Evolutionary conservation across 2,113 vertebrate genomes (phyloP).

Genomic region (Pedetes capensis): DNA sequence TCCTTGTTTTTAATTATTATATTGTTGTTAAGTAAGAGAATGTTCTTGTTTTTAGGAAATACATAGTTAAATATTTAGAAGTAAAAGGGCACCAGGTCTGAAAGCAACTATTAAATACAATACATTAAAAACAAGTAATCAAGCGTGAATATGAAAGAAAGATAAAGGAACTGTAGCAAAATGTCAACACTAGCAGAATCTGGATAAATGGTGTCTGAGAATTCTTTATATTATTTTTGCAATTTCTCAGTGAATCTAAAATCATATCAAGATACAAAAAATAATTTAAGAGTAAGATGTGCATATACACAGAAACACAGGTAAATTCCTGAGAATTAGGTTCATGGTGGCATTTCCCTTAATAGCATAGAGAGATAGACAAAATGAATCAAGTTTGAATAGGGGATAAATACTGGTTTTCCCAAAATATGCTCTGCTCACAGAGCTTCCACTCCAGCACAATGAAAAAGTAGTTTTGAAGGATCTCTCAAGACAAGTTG

Average conservation of each 20-base stretch:
- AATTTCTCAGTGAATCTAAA: neutral
- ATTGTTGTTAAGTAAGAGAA: neutral
- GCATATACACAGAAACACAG: neutral
- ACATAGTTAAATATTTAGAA: neutral
- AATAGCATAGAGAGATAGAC: neutral
- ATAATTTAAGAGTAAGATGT: neutral
- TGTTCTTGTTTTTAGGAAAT: neutral
- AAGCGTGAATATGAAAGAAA: neutral
- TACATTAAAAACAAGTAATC: neutral
- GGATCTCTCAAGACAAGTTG: conserved; percentile 7
- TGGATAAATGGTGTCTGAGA: neutral
- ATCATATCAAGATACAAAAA: neutral
- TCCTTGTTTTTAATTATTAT: neutral
- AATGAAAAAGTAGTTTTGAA: neutral
- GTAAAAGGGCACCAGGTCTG: neutral
- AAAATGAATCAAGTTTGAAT: neutral
- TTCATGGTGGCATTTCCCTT: neutral
- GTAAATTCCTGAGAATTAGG: neutral
- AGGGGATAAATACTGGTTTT: neutral
- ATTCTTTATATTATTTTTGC: neutral
- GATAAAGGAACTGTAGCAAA: neutral
- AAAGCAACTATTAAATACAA: neutral
- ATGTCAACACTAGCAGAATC: neutral
- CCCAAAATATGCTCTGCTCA: neutral
- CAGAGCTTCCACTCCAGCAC: neutral